Conservation (phyloP, 2,113 vertebrate species). For the Psophia crepitans region DNA sequence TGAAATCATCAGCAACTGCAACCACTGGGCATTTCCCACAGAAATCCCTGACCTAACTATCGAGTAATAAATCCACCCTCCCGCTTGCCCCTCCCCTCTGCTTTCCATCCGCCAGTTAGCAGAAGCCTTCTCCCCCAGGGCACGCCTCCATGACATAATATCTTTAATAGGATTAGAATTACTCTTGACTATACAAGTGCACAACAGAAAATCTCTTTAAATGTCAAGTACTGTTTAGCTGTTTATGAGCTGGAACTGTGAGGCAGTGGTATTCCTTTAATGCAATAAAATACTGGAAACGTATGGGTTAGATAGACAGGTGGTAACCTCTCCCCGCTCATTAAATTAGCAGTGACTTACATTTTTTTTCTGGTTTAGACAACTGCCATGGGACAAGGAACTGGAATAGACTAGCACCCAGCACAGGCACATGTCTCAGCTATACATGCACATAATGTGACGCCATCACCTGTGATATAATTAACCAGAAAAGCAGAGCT, state of each 20-base stretch:
- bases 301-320: neutral
- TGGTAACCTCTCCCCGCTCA: neutral
- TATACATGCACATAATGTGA: neutral
- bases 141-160: constrained; percentile 70
- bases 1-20: constrained; percentile 83
- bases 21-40: constrained; percentile 80
- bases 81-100: constrained; percentile 64
- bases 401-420: neutral
- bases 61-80: constrained; percentile 71
- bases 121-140: constrained; percentile 41
- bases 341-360: neutral
- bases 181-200: constrained; percentile 81
- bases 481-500: neutral
- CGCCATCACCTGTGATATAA: neutral
- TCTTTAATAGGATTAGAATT: constrained; percentile 84
- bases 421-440: neutral
- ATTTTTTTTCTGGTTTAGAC: neutral
- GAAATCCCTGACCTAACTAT: constrained; percentile 75
- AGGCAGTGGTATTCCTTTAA: neutral
- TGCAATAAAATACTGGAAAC: neutral
- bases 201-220: constrained; percentile 67
- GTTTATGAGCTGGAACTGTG: neutral
- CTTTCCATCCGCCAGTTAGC: constrained; percentile 71
- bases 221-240: constrained; percentile 73
- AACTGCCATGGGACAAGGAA: neutral